Evolutionary conservation across 2,888 invertebrate genomes (phyloP).

Genomic region (Cerceris rybyensis): DNA sequence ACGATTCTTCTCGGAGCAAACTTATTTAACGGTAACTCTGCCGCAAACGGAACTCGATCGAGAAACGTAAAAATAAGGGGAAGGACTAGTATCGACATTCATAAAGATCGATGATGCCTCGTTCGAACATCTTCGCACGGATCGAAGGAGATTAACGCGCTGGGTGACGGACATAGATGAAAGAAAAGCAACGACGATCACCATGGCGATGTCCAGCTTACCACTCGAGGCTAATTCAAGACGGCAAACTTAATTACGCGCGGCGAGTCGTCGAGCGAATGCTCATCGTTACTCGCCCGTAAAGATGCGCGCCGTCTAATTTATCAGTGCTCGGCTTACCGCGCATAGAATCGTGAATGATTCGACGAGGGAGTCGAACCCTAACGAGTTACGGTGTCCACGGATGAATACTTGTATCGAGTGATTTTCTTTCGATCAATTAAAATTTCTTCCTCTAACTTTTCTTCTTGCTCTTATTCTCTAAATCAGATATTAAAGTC

Average conservation of each 20-base stretch:
- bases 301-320: constrained; percentile 46
- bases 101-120: constrained; percentile 64
- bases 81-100: constrained; percentile 26
- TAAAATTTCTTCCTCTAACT: too few species aligned
- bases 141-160: constrained; percentile 61
- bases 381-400: constrained; percentile 26
- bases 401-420: constrained; percentile 14
- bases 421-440: too few species aligned
- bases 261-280: constrained; percentile 25
- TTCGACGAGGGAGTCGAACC: constrained; percentile 40
- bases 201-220: constrained; percentile 27
- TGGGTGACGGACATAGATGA: constrained; percentile 24
- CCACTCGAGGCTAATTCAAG: constrained; percentile 43
- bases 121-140: constrained; percentile 52
- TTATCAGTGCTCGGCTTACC: constrained; percentile 50
- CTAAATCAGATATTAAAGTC: too few species aligned
- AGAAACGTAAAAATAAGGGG: constrained; percentile 52
- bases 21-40: constrained; percentile 16
- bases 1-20: neutral
- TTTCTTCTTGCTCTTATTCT: too few species aligned
- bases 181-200: constrained; percentile 28
- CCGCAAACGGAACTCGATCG: constrained; percentile 52
- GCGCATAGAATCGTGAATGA: constrained; percentile 57
- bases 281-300: constrained; percentile 31
- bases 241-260: constrained; percentile 63